Base-by-base conservation (phyloP, 2,888 invertebrate genomes). In the Cetonia aurata region DNA sequence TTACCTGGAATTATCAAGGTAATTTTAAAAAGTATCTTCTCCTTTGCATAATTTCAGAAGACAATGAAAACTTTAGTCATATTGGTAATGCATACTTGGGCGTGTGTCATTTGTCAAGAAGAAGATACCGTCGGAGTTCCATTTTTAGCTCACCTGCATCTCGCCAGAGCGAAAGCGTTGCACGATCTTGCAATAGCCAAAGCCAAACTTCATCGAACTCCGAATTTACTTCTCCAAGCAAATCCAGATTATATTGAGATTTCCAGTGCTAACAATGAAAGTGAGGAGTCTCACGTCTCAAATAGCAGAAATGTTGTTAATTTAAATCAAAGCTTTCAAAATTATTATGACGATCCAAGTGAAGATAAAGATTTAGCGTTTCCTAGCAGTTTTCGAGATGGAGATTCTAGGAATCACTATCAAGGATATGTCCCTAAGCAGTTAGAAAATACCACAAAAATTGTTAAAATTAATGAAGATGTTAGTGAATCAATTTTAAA, bases 151-250 rank as follows among this genome's bases (percentile, higher is more conserved):
- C 25, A 60, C 17, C 31, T 69, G 2, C 69, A 60, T 33, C 41
- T 60, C 0, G 56, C 60, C 6, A 42, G 15, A 42, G 60, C 69
- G 10, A 57, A 50, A 60, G 69, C 69, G 6, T 25, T 52, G 25
- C 69, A 69, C n/a, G 42, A 60, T 6, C 10, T 69, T 44, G 59
- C 60, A 41, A 25, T 60, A 17, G 42, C 50, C 4, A 69, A 19
- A 53, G 52, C 59, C 3, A 57, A 42, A 50, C 17, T 48, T 9
- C 69, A 69, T 46, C 41, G 6, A 13, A 31, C n/a, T 19, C 33
- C 25, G 2, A 59, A 69, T 52, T 52, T 69, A 19, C 44, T 69
- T 19, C 52, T 69, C 3, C 46, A 59, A 13, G n/a, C 17, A 19
- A 69, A 69, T 60, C 69, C 69, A 69, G 15, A 25, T 13, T 55